Base-by-base conservation (phyloP, 2,888 invertebrate species). In the Mantis religiosa region DNA sequence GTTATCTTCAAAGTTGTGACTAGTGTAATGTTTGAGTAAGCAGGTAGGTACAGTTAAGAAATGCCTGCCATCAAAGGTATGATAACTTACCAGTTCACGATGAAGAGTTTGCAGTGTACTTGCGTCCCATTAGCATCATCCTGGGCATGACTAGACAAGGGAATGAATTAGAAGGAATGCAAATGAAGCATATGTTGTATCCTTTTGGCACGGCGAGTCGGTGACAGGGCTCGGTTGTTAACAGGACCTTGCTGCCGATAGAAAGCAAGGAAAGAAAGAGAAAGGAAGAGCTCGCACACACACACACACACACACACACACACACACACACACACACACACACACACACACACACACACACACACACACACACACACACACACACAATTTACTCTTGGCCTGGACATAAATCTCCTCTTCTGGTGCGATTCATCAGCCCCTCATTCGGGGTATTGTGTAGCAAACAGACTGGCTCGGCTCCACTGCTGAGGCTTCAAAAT, bases 381-480 rank as follows among this genome's bases (percentile, higher is more conserved):
- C 93, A 93, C 93, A 93, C 93, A 93, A 93, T 93, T 93, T 93
- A 93, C 93, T 93, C 92, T 92, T 92, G 92, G 91, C 91, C 91
- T 92, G 92, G 93, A 93, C 93, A 93, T 93, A 93, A 93, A 93
- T 93, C 93, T 93, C 93, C 54, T 93, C 93, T 92, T 92, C 92
- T 92, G 91, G 91, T 92, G 92, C 93, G 93, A 93, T 93, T 93
- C 93, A 93, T 93, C 93, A 94, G 94, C 93, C 93, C 93, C 93
- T 89, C 86, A 88, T 89, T 87, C 88, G 83, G 87, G 85, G 89
- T 88, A 89, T 89, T 90, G 90, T 89, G 89, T 86, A 87, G 87
- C 90, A 89, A 89, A 88, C 88, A 89, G 83, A 89, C 90, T 88
- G 88, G 87, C 27, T 83, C 87, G 54, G 85, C 54, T 41, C 27